Evolutionary conservation across 2,888 invertebrate genomes (phyloP).

Genomic region (Orchesellides sinensis): DNA sequence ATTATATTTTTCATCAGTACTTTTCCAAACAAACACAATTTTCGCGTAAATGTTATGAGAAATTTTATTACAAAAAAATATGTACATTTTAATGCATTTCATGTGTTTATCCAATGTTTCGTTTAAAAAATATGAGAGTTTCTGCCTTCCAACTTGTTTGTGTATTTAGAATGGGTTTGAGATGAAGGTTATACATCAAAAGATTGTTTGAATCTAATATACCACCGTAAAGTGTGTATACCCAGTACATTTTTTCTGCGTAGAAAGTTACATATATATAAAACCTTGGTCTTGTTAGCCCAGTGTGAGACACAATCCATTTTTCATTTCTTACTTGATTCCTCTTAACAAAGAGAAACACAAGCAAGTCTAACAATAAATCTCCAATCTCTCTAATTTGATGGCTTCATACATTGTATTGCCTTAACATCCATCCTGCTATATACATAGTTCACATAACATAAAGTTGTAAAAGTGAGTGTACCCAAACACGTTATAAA

Average conservation of each 20-base stretch:
- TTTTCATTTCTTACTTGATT: conserved; percentile 72
- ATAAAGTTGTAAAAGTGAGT: too few species aligned
- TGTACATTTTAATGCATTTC: conserved; percentile 3
- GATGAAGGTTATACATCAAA: conserved; percentile 9
- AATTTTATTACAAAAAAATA: conserved; percentile 1
- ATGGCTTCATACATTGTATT: conserved; percentile 72
- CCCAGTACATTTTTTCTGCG: conserved; percentile 40
- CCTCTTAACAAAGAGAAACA: conserved; percentile 66
- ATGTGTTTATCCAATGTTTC: conserved; percentile 8
- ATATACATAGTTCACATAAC: too few species aligned
- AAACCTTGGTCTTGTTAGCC: conserved; percentile 57
- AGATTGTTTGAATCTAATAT: conserved; percentile 1
- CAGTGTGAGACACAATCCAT: conserved; percentile 72
- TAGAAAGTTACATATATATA: conserved; percentile 10
- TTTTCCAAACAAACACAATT: conserved; percentile 11
- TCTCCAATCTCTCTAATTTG: conserved; percentile 74
- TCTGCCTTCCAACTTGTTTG: neutral
- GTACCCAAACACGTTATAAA: too few species aligned
- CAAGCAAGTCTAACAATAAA: conserved; percentile 71
- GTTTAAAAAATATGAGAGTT: neutral
- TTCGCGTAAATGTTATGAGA: neutral
- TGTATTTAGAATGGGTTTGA: neutral
- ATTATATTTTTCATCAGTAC: neutral
- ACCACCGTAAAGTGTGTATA: neutral
- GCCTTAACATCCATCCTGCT: too few species aligned